Base-by-base conservation (phyloP, 2,797 vertebrate genomes). In the Tarsius wallacei region DNA sequence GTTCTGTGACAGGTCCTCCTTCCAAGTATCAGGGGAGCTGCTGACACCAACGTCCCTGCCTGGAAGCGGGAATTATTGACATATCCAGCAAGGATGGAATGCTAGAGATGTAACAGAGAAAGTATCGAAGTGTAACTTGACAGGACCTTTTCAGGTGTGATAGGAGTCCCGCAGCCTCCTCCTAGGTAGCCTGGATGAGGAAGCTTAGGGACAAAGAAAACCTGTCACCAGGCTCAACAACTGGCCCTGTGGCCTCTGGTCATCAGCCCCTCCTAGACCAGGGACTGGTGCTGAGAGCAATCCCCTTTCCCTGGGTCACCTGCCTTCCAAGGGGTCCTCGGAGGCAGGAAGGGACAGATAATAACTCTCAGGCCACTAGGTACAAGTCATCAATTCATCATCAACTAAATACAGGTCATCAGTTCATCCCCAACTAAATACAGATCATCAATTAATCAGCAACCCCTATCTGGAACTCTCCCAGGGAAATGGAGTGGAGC, bases 91-190 rank as follows among this genome's bases (percentile, higher is more conserved):
- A 68, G 71, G 85, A 59, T 33, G 31, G 2, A 10, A 13, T 0
- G 0, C 1, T 3, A 19, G 12, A 3, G 5, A 33, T 5, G 2
- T 0, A 12, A 21, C 17, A 0, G 14, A 53, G 28, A 15, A 19
- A 42, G 47, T 17, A 0, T 0, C 11, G 2, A 0, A 15, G 63
- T 15, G 1, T 5, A 61, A 21, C 9, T 63, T 9, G 42, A 26
- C 4, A 0, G 15, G 49, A 4, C 24, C 53, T 19, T 6, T 2
- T 7, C 4, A 16, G 55, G 71, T 1, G 68, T 11, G 26, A 11
- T 19, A 47, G 15, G 55, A 31, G 31, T 22, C 47, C 16, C 26
- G 49, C n/a, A 0, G 14, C 42, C 22, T 8, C 28, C 33, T 24
- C 21, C 15, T 1, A 14, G 7, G 16, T 1, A n/a, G 61, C 19